Conservation (phyloP, 2,113 vertebrate species). For the Pyrgilauda ruficollis region DNA sequence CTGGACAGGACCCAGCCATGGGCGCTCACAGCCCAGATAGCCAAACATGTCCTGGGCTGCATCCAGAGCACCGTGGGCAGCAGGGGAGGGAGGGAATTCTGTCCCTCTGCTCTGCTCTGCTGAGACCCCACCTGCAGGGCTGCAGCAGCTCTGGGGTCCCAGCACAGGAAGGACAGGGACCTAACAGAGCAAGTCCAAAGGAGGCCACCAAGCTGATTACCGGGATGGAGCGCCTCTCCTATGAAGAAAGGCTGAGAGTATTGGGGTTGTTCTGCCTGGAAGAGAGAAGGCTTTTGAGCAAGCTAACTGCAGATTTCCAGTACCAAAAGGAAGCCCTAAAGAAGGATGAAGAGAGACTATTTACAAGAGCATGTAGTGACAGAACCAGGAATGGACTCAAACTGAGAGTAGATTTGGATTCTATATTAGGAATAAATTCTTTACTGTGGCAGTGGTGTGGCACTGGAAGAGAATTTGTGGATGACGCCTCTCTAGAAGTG, state of each 20-base stretch:
- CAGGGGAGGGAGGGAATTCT: neutral
- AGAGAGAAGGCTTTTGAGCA: neutral
- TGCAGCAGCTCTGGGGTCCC: neutral
- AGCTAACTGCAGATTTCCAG: neutral
- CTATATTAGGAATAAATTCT: neutral
- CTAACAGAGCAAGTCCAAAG: fast-evolving
- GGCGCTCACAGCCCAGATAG: neutral
- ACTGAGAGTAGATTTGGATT: neutral
- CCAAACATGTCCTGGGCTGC: neutral
- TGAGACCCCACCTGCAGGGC: neutral
- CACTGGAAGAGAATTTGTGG: neutral
- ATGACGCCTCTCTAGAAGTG: neutral
- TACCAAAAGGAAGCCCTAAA: neutral
- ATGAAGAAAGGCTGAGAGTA: neutral
- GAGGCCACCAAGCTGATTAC: neutral
- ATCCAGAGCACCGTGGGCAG: neutral
- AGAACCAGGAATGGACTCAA: neutral
- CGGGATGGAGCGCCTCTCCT: neutral
- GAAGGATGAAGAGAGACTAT: neutral
- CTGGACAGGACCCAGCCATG: neutral
- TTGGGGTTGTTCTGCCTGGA: neutral
- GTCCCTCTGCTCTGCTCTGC: neutral
- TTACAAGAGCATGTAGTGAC: neutral
- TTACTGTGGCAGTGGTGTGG: neutral
- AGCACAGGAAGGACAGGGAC: neutral